Base-by-base conservation (phyloP, 2,113 vertebrate species). In the Tenrec ecaudatus region DNA sequence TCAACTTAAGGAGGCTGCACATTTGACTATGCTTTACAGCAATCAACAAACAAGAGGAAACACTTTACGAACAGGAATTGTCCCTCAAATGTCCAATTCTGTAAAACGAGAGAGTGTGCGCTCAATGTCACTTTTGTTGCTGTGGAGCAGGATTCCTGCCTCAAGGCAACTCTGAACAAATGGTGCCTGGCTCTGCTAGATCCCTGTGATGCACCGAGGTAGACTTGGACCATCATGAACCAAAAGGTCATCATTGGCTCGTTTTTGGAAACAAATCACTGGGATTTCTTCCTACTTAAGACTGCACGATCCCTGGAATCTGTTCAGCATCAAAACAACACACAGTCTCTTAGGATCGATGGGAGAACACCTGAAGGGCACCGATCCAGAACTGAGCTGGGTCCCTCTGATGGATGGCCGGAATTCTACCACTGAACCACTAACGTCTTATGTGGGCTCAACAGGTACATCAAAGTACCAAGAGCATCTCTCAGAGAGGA, bases 41-140 rank as follows among this genome's bases (percentile, higher is more conserved):
- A 92, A 27, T n/a, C 57, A 90, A 90, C 57, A 90, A 90, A 91
- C 15, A 60, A 85, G 76, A 91, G 25, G 76, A 93, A 93, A 95
- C 43, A 91, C 31, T 36, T 60, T 29, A 90, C 81, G 27, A 91
- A 77, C 3, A 89, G 80, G 47, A 16, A 40, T 60, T 88, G 95
- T 89, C 43, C 85, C 71, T 88, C 89, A 68, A 94, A 92, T 29
- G 43, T n/a, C 75, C 82, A 95, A 86, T 82, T 95, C 80, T 82
- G 31, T 88, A 89, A 91, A 96, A 92, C 76, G 93, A 68, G 53
- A 77, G 58, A 82, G 43, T 82, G 29, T 73, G 68, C 36, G 58
- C 43, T 33, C n/a, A 33, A 36, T 7, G 69, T 71, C 33, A n/a
- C 16, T 33, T 4, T 36, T 71, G n/a, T 71, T 8, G 60, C 25